These are phyloP conservation scores for Microhierax caerulescens DNA, from an alignment of 2,797 vertebrate species.

Conservation along the genomic window DNA sequence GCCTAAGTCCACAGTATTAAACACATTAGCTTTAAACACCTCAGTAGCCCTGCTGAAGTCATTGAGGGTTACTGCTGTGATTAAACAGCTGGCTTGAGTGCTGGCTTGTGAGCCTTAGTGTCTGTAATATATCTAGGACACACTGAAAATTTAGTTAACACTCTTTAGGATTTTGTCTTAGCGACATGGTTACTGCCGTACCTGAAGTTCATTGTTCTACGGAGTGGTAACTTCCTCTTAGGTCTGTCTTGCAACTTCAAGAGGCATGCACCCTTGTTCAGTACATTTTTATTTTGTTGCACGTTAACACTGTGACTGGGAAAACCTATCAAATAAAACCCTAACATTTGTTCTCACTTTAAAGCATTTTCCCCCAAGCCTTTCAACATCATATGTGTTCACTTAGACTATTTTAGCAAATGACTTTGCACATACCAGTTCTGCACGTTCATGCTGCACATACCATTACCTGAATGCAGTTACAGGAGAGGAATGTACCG, in stretches of 20 bases:
- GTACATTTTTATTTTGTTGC: not conserved
- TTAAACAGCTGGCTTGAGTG: not conserved
- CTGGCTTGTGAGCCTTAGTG: not conserved
- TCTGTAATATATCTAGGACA: not conserved
- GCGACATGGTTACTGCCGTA: not conserved
- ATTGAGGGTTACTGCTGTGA: not conserved
- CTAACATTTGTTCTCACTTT: not conserved
- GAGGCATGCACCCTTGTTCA: not conserved
- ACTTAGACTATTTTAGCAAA: not conserved
- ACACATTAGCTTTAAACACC: not conserved
- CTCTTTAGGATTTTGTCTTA: not conserved
- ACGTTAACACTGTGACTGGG: not conserved
- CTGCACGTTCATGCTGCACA: not conserved
- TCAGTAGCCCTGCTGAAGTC: not conserved
- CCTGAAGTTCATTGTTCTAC: not conserved
- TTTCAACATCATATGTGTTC: not conserved
- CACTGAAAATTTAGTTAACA: not conserved
- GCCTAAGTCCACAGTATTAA: not conserved
- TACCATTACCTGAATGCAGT: not conserved
- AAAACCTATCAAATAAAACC: not conserved
- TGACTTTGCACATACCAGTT: not conserved
- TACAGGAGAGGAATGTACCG: not conserved
- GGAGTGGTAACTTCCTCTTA: not conserved
- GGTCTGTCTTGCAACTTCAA: not conserved
- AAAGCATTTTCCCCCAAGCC: not conserved